These are phyloP conservation scores for Parauchenoglanis ngamensis DNA, from an alignment of 2,797 vertebrate species.

Conservation along the genomic window DNA sequence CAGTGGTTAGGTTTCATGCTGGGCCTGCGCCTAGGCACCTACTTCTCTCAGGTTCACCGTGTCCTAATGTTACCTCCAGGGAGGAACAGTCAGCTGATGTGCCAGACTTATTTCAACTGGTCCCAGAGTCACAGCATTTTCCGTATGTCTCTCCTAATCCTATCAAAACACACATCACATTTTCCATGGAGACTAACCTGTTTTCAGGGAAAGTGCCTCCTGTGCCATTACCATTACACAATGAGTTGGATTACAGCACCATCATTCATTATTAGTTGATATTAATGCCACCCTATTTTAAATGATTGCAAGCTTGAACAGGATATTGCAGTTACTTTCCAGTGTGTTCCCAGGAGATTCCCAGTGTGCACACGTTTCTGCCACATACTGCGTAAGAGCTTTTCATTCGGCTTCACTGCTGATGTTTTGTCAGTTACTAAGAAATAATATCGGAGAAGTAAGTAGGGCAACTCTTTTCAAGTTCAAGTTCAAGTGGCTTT, in stretches of 20 bases:
- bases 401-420: not conserved
- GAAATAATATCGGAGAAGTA: not conserved
- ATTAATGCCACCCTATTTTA: slow-evolving; percentile 43
- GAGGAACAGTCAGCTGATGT: slow-evolving; percentile 47
- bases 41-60: slow-evolving; percentile 40
- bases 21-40: slow-evolving; percentile 24
- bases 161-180: slow-evolving; percentile 61
- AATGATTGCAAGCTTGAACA: slow-evolving; percentile 19
- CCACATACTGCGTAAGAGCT: slow-evolving; percentile 2
- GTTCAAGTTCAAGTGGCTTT: no score
- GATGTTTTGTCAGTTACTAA: slow-evolving; percentile 8
- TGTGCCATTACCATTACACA: slow-evolving; percentile 47
- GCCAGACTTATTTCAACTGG: slow-evolving; percentile 56
- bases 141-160: slow-evolving; percentile 54
- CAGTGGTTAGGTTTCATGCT: slow-evolving; percentile 7
- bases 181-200: slow-evolving; percentile 57
- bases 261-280: slow-evolving; percentile 51
- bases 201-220: slow-evolving; percentile 47
- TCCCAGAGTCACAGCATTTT: slow-evolving; percentile 54
- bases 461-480: not conserved
- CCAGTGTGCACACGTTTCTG: not conserved
- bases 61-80: slow-evolving; percentile 56
- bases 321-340: slow-evolving; percentile 34
- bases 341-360: slow-evolving; percentile 20
- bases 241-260: slow-evolving; percentile 49